phyloP scores from a whole-genome alignment of 2,113 vertebrate genomes.

The Microcebus griseorufus region DNA sequence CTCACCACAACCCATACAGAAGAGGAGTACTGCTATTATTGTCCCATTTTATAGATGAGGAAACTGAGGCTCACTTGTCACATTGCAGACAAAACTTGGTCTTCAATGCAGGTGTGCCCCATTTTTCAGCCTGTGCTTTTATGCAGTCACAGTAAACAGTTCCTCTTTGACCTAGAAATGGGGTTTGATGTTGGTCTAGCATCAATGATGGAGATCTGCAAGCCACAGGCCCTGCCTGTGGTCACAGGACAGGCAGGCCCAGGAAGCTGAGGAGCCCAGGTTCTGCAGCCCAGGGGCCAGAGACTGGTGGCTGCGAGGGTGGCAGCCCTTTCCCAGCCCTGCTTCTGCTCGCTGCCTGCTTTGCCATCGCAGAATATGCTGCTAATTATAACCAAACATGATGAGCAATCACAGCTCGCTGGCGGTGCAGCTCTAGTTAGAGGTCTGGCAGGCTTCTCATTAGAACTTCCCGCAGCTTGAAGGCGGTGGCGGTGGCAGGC shows the following conservation, averaged over 20 bases:
- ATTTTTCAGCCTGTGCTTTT: not conserved
- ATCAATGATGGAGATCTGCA: not conserved
- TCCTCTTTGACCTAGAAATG: not conserved
- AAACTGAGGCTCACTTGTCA: conserved; percentile 21
- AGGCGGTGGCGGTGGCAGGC: rapidly evolving
- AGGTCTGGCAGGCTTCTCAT: conserved; percentile 55
- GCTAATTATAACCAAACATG: conserved; percentile 68
- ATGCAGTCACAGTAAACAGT: not conserved
- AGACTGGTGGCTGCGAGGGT: not conserved
- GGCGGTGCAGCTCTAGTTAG: not conserved
- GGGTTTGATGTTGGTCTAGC: not conserved
- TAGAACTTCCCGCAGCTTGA: not conserved
- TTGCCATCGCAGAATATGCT: conserved; percentile 29
- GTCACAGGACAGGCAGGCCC: not conserved
- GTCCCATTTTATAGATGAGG: not conserved
- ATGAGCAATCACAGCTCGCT: conserved; percentile 66
- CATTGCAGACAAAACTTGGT: not conserved
- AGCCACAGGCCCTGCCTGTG: not conserved
- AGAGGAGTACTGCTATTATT: not conserved
- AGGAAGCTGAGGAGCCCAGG: not conserved
- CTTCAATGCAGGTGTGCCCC: not conserved
- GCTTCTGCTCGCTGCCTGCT: not conserved
- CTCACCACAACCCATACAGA: not conserved
- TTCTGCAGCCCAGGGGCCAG: not conserved
- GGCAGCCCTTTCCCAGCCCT: conserved; percentile 26